Base-by-base conservation (phyloP, 2,888 invertebrate genomes). In the Camponotus fellah region DNA sequence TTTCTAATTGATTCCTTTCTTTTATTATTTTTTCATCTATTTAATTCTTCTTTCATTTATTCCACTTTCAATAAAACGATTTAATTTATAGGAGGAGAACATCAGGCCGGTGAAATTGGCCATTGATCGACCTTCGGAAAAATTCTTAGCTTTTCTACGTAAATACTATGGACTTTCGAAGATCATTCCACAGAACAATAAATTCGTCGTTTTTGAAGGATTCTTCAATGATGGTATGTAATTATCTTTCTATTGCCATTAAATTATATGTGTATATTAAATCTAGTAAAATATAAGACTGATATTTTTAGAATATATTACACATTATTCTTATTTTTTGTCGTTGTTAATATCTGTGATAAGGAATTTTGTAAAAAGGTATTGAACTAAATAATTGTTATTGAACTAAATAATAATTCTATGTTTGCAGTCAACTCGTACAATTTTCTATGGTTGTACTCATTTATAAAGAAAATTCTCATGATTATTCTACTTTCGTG, bases 111-210 rank as follows among this genome's bases (percentile, higher is more conserved):
- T 96, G 3, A 97, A 97, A 93, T 95, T 99, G 91, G 99, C 99
- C 0, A 97, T 99, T 86, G 99, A 99, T 95, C 96, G 98, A 60
- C 99, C 99, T 0, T 99, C 99, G 0, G 96, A 97, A 71, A 99
- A 99, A 94, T 97, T 99, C 92, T 95, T 98, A 88, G 96, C 96
- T 49, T 99, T 99, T 95, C 95, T 99, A 32, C 95, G 95, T 60
- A 98, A 98, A 94, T 97, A 99, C 94, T 99, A 98, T 94, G 96
- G 96, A 43, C 94, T 96, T 60, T 93, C 94, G 60, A 93, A 94
- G 85, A 96, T 97, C 26, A 96, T 98, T 88, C 97, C 97, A 62
- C 98, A 98, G 94, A 97, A 97, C 92, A 98, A 98, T 94, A 98
- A 98, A 94, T 98, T 98, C 95, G 98, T 98, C 53, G 97, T 98